phyloP scores from a whole-genome alignment of 2,113 vertebrate genomes.

The Clinocottus analis region DNA sequence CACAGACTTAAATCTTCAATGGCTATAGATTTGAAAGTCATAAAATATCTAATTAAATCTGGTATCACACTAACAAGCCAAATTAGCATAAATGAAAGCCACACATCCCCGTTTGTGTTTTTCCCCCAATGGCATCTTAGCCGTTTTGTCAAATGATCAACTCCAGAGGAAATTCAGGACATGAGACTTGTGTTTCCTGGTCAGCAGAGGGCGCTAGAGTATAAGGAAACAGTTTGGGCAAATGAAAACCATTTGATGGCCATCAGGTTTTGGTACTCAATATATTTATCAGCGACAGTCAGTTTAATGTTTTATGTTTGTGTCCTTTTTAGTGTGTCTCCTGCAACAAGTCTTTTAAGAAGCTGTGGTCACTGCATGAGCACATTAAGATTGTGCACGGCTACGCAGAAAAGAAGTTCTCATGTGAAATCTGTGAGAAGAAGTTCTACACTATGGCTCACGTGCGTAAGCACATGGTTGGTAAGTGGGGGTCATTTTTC shows the following conservation, averaged over 20 bases:
- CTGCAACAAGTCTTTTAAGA: constrained; percentile 99
- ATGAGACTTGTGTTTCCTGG: neutral
- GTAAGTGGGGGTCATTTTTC: constrained; percentile 83
- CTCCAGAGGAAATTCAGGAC: neutral
- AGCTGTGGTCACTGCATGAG: constrained; percentile 99
- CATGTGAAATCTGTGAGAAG: constrained; percentile 99
- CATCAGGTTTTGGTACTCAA: neutral
- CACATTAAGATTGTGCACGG: constrained; percentile 99
- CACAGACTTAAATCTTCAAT: neutral
- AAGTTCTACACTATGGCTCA: constrained; percentile 99
- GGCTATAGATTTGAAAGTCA: neutral
- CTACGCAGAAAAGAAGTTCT: constrained; percentile 98
- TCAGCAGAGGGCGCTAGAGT: constrained; percentile 77
- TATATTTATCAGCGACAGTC: neutral
- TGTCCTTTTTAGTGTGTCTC: constrained; percentile 89
- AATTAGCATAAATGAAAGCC: neutral
- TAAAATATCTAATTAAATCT: neutral
- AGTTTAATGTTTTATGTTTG: neutral
- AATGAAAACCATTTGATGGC: neutral
- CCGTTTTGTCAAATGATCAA: neutral
- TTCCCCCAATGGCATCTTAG: neutral
- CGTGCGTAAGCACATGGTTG: constrained; percentile 98
- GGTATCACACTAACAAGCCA: neutral
- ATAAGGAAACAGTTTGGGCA: neutral
- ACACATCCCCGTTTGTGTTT: neutral